Percentiles rank a stretch among this genome's conserved stretches.
Evolutionary conservation across 2,797 vertebrate species (phyloP).

Genomic region (Enteromius trimaculatus): DNA sequence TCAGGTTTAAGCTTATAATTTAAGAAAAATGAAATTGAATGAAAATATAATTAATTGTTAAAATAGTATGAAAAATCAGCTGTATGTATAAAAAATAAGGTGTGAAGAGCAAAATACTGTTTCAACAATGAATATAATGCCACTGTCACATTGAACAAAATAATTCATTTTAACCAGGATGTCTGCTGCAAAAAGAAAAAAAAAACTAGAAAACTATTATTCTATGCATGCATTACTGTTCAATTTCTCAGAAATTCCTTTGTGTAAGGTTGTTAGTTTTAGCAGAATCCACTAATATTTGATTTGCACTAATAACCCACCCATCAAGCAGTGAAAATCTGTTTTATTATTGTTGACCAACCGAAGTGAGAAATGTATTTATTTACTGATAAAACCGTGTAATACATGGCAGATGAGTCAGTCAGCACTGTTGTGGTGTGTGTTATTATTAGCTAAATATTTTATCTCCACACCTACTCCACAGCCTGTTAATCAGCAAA

Average conservation of each 20-base stretch:
- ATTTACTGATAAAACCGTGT: background rate
- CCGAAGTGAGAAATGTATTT: conserved; percentile 10
- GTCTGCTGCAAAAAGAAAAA: background rate
- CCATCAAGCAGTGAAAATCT: background rate
- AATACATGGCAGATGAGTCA: conserved; percentile 17
- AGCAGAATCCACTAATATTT: background rate
- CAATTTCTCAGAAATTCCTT: background rate
- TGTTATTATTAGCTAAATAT: conserved; percentile 30
- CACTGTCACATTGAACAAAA: background rate
- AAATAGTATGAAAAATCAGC: background rate
- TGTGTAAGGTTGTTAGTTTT: background rate
- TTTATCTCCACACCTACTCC: conserved; percentile 25
- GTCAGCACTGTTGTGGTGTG: background rate
- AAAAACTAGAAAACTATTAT: no score
- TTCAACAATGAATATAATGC: background rate
- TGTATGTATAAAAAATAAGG: background rate
- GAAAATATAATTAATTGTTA: background rate
- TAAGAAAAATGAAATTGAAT: background rate
- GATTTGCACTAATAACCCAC: background rate
- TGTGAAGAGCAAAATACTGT: background rate
- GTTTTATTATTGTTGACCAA: background rate
- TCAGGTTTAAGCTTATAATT: background rate
- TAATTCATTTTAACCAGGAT: background rate
- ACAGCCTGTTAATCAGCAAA: conserved; percentile 37
- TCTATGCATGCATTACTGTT: background rate